Percentiles rank a stretch among this genome's conserved stretches.
Evolutionary conservation across 2,113 vertebrate genomes (phyloP).

Genomic region (Procavia capensis): DNA sequence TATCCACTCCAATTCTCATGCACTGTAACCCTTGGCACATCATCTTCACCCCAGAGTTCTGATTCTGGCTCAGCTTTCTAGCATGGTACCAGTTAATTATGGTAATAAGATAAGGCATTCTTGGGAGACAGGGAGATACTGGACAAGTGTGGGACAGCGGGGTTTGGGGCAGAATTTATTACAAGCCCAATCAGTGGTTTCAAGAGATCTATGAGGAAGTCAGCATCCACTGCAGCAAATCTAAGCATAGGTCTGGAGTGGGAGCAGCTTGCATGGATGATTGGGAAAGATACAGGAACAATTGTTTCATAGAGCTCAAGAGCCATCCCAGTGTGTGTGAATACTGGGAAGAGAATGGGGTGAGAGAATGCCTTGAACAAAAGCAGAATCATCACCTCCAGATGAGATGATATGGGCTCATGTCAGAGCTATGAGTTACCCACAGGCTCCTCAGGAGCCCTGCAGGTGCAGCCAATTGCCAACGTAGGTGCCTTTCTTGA

Average conservation of each 20-base stretch:
- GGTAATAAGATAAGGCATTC: constrained; percentile 70
- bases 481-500: background rate
- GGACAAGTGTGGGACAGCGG: background rate
- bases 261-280: background rate
- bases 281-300: background rate
- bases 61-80: constrained; percentile 69
- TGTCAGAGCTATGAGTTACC: background rate
- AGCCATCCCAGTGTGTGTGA: background rate
- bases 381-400: background rate
- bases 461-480: background rate
- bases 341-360: background rate
- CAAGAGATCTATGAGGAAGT: background rate
- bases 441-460: background rate
- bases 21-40: constrained; percentile 75
- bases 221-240: background rate
- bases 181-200: constrained; percentile 20
- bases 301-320: background rate
- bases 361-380: background rate
- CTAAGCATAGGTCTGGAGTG: background rate
- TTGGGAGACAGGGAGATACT: background rate
- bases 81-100: constrained; percentile 63
- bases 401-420: background rate
- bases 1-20: constrained; percentile 72
- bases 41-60: constrained; percentile 73
- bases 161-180: background rate